Base-by-base conservation (phyloP, 2,888 invertebrate genomes). In the Malthinus flaveolus region DNA sequence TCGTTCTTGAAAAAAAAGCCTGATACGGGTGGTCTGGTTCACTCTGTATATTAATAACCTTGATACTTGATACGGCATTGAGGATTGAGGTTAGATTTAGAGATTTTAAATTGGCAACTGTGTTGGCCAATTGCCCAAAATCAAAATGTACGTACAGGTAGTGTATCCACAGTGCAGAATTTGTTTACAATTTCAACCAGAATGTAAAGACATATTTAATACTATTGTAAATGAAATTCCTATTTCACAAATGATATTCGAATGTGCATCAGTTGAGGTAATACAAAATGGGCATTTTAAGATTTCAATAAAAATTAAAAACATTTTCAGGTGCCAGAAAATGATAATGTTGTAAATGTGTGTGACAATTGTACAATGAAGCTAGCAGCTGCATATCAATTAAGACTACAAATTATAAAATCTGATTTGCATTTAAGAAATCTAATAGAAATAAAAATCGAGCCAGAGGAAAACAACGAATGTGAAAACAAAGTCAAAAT, bases 361-460 rank as follows among this genome's bases (percentile, higher is more conserved):
- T 62, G 61, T 51, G 8, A 8, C 1, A 15, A 12, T 7, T 62
- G 61, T 31, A 15, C 42, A 5, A 8, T 6, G 2, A 59, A 48
- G 33, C 23, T 62, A 7, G 11, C 3, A 1, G 39, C 33, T 9
- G 55, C 59, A 8, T 35, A 44, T 37, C 11, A 23, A 3, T 32
- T 62, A 4, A 37, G 39, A 7, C 36, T 55, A 23, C 55, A 55
- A 44, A 59, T 61, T n/a, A 50, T 61, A 32, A 42, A 42, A 33
- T 37, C 61, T 13, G 59, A 59, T n/a, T 7, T 15, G 10, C 46
- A 58, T 15, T 32, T 58, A 10, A 31, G 47, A 11, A 32, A 47
- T n/a, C 13, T 6, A n/a, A 15, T 11, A 8, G 15, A 23, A 23
- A 23, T 5, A 3, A 23, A 23, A 23, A 23, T 5, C 5, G 23